phyloP scores from a whole-genome alignment of 2,113 vertebrate genomes.

The Corydoras maculifer region DNA sequence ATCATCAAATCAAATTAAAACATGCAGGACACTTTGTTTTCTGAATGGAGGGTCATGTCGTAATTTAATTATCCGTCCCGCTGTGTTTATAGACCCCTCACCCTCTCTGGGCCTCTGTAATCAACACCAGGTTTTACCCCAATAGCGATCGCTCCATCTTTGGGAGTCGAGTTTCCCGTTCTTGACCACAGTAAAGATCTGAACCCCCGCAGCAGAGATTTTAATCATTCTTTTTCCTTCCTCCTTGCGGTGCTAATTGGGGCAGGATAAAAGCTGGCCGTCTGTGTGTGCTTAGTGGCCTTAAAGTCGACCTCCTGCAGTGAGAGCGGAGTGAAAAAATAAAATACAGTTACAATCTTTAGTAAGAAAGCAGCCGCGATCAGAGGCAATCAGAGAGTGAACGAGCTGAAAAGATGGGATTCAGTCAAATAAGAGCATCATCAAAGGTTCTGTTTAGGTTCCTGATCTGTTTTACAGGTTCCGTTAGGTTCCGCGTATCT shows the following conservation, averaged over 20 bases:
- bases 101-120: neutral
- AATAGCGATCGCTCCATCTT: neutral
- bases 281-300: slow-evolving; percentile 43
- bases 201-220: neutral
- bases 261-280: slow-evolving; percentile 51
- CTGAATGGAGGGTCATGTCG: no score
- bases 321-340: slow-evolving; percentile 46
- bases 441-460: slow-evolving; percentile 48
- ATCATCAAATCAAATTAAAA: no score
- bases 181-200: no score
- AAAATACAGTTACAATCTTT: slow-evolving; percentile 42
- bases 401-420: slow-evolving; percentile 35
- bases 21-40: no score
- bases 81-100: neutral
- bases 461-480: slow-evolving; percentile 56
- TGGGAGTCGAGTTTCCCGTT: neutral
- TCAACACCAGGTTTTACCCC: neutral
- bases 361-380: slow-evolving; percentile 16
- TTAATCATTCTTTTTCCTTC: neutral
- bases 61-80: no score
- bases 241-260: slow-evolving; percentile 26
- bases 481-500: slow-evolving; percentile 1
- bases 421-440: slow-evolving; percentile 42
- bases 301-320: slow-evolving; percentile 46
- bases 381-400: slow-evolving; percentile 43